Evolutionary conservation across 2,888 invertebrate species (phyloP).

Genomic region (Rhyacophila evoluta): DNA sequence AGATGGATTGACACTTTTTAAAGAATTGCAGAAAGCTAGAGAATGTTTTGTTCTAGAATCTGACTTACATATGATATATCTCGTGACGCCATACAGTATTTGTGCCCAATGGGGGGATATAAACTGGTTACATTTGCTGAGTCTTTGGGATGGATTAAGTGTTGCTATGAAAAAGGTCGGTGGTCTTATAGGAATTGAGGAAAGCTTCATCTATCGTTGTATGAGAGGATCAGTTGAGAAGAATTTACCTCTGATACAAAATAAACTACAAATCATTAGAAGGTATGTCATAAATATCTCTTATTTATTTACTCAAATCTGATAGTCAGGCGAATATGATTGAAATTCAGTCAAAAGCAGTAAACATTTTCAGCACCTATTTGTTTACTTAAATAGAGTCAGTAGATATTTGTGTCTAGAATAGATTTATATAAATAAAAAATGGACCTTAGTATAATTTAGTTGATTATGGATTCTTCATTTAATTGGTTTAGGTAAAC

Average conservation of each 20-base stretch:
- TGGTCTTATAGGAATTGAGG: conserved; percentile 88
- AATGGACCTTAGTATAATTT: too few relatives aligned
- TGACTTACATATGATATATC: conserved; percentile 94
- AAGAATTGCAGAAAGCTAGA: conserved; percentile 90
- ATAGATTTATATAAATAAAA: too few relatives aligned
- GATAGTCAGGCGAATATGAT: too few relatives aligned
- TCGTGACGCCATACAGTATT: conserved; percentile 94
- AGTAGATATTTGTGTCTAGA: too few relatives aligned
- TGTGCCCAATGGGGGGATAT: conserved; percentile 82
- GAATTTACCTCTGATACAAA: conserved; percentile 65
- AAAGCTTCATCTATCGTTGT: conserved; percentile 85
- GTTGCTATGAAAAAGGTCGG: conserved; percentile 88
- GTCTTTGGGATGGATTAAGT: conserved; percentile 85
- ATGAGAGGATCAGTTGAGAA: conserved; percentile 76
- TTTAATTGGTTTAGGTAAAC: too few relatives aligned
- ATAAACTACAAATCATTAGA: conserved; percentile 74
- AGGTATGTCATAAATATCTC: conserved; percentile 62
- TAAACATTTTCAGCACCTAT: too few relatives aligned
- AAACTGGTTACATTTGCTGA: conserved; percentile 85
- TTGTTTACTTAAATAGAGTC: too few relatives aligned
- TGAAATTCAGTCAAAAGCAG: too few relatives aligned
- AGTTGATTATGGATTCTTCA: too few relatives aligned
- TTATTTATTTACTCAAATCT: background rate
- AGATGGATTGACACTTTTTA: conserved; percentile 89
- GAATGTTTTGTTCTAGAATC: conserved; percentile 92